Evolutionary conservation across 2,888 invertebrate species (phyloP).

Genomic region (Isoperla grammatica): DNA sequence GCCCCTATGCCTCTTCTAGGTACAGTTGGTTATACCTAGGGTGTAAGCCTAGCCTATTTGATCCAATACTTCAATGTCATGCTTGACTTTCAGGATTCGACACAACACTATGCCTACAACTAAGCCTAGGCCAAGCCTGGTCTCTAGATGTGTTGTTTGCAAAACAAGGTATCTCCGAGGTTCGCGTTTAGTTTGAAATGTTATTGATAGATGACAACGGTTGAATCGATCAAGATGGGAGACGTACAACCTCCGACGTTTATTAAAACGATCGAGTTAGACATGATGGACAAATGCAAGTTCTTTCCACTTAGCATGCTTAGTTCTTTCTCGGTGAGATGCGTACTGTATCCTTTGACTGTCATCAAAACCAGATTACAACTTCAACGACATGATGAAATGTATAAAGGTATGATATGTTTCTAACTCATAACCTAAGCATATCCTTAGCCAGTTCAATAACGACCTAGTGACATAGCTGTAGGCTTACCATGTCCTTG

Average conservation of each 20-base stretch:
- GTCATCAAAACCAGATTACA: conserved; percentile 93
- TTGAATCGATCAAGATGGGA: conserved; percentile 6
- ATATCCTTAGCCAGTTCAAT: neutral
- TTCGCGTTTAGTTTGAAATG: no score
- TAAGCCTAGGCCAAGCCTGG: no score
- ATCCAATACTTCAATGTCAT: no score
- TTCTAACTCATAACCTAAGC: conserved; percentile 1
- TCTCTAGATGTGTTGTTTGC: no score
- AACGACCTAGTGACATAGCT: no score
- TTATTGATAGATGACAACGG: conserved; percentile 27
- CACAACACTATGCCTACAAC: no score
- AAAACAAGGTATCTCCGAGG: no score
- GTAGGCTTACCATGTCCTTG: no score
- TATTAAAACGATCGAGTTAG: conserved; percentile 89
- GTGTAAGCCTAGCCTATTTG: no score
- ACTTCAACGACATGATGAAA: conserved; percentile 72
- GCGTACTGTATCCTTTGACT: conserved; percentile 84
- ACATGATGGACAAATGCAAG: conserved; percentile 95
- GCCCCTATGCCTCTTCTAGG: no score
- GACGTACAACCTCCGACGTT: conserved; percentile 41
- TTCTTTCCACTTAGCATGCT: conserved; percentile 90
- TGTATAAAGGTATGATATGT: conserved; percentile 63
- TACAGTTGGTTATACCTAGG: no score
- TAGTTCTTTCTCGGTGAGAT: conserved; percentile 73
- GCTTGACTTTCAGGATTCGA: no score